Evolutionary conservation across 2,888 invertebrate species (phyloP).

Genomic region (Lycia hirtaria): DNA sequence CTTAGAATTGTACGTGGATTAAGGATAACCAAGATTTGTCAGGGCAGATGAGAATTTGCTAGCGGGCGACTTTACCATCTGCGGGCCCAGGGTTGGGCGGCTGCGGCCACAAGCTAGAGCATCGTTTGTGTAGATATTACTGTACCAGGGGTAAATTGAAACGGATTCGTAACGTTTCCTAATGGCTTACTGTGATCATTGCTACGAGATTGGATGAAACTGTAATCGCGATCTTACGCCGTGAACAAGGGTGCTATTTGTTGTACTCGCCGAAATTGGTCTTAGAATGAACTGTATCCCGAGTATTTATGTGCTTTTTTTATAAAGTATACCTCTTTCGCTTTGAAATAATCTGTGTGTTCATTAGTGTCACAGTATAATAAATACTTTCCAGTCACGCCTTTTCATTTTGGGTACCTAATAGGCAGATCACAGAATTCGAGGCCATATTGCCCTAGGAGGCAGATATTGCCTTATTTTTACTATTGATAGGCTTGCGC

Average conservation of each 20-base stretch:
- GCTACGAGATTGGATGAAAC: conserved; percentile 19
- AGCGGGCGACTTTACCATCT: neutral
- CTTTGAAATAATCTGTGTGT: too few species aligned
- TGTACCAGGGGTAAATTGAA: conserved; percentile 20
- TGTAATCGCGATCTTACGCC: conserved; percentile 10
- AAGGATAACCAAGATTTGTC: neutral
- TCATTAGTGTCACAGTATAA: too few species aligned
- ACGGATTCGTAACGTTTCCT: conserved; percentile 16
- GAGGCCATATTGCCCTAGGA: too few species aligned
- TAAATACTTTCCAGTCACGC: too few species aligned
- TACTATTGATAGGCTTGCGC: too few species aligned
- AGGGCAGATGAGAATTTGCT: neutral
- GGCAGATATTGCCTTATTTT: too few species aligned
- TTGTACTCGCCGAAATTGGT: conserved; percentile 2
- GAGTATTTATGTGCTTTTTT: neutral
- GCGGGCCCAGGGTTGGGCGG: neutral
- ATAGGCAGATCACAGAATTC: too few species aligned
- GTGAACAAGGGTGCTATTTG: conserved; percentile 3
- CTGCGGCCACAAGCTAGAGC: conserved; percentile 1
- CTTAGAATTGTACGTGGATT: neutral
- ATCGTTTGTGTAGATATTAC: conserved; percentile 7
- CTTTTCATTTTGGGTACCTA: too few species aligned
- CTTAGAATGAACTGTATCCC: neutral
- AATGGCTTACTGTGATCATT: conserved; percentile 21
- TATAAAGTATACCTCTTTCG: too few species aligned